phyloP scores from a whole-genome alignment of 2,888 invertebrate species.

The Habrosyne pyritoides region DNA sequence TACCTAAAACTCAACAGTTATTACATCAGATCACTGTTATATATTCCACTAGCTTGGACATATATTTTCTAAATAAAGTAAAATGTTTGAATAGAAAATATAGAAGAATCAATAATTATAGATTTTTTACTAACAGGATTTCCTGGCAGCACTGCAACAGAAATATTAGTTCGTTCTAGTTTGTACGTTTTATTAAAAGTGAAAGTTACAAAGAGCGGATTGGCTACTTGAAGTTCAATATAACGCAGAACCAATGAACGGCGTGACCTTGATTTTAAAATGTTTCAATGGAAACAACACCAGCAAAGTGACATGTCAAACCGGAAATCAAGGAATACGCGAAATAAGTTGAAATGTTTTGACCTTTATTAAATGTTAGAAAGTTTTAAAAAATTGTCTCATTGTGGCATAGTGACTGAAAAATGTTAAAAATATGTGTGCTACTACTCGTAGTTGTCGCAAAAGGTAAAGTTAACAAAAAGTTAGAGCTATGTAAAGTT shows the following conservation, averaged over 20 bases:
- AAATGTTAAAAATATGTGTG: conserved; percentile 57
- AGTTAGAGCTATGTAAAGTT: conserved; percentile 12
- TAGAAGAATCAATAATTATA: too few species aligned
- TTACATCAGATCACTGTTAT: too few species aligned
- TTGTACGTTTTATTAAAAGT: conserved; percentile 41
- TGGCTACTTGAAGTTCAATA: conserved; percentile 30
- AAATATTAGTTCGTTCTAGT: not conserved
- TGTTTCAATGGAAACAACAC: conserved; percentile 23
- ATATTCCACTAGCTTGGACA: too few species aligned
- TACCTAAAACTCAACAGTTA: too few species aligned
- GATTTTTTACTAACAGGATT: not conserved
- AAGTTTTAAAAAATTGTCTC: conserved; percentile 36
- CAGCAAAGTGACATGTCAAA: conserved; percentile 49
- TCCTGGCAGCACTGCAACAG: not conserved
- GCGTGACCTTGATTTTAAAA: conserved; percentile 33
- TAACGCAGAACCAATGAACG: conserved; percentile 38
- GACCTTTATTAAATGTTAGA: conserved; percentile 38
- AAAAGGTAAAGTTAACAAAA: conserved; percentile 44
- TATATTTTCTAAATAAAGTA: too few species aligned
- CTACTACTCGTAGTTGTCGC: conserved; percentile 49
- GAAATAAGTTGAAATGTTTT: conserved; percentile 51
- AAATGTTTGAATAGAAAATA: too few species aligned
- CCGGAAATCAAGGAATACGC: conserved; percentile 43
- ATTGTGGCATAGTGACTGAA: conserved; percentile 30
- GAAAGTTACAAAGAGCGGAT: conserved; percentile 53